These are phyloP conservation scores for Lycodopsis pacificus DNA, from an alignment of 2,797 vertebrate species.

Conservation along the genomic window DNA sequence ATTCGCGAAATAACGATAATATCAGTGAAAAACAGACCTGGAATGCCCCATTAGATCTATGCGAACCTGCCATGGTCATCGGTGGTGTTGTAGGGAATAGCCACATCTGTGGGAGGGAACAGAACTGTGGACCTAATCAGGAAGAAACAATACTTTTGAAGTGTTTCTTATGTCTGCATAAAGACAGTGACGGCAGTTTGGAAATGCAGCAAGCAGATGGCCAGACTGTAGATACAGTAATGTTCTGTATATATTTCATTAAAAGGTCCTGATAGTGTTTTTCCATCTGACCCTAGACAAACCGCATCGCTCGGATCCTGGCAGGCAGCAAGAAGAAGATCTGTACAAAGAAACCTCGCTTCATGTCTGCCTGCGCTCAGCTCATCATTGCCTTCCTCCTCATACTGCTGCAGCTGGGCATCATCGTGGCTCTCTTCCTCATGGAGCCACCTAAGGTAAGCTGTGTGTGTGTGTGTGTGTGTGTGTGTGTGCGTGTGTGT, in stretches of 20 bases:
- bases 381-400: slow-evolving; percentile 95
- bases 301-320: slow-evolving; percentile 96
- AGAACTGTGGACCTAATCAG: slow-evolving; percentile 3
- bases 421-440: slow-evolving; percentile 96
- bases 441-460: slow-evolving; percentile 93
- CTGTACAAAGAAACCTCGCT: slow-evolving; percentile 98
- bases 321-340: slow-evolving; percentile 99
- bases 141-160: neutral
- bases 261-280: slow-evolving; percentile 34
- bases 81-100: neutral
- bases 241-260: slow-evolving; percentile 4
- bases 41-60: neutral
- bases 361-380: slow-evolving; percentile 99
- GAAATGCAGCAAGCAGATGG: neutral
- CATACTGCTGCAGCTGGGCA: slow-evolving; percentile 95
- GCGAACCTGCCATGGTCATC: neutral
- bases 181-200: neutral
- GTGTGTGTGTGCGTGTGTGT: neutral
- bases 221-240: slow-evolving; percentile 3
- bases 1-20: neutral
- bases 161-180: slow-evolving; percentile 1
- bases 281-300: slow-evolving; percentile 68
- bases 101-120: neutral
- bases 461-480: slow-evolving; percentile 1
- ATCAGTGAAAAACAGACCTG: neutral